Conservation (phyloP, 2,113 vertebrate genomes). For the Solea senegalensis region DNA sequence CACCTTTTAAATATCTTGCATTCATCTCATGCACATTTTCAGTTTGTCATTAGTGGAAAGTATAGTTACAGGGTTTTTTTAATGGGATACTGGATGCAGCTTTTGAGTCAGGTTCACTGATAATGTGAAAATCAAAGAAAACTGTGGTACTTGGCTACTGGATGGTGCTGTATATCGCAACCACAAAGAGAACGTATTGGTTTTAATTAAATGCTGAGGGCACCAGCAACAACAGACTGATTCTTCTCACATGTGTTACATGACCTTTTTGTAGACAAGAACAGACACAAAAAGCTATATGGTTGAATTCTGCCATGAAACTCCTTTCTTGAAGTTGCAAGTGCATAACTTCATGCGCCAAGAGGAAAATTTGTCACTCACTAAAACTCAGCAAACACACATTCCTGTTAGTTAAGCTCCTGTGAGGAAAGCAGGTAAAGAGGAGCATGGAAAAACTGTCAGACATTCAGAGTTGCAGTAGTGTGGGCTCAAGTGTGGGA, state of each 20-base stretch:
- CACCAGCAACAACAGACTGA: not conserved
- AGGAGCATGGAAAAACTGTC: slow-evolving; percentile 54
- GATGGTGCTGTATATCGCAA: slow-evolving; percentile 17
- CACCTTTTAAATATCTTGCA: not conserved
- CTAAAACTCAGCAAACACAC: slow-evolving; percentile 50
- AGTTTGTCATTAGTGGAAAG: not conserved
- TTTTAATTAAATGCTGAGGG: not conserved
- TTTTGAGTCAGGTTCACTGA: not conserved
- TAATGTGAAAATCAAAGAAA: not conserved
- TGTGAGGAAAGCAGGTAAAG: slow-evolving; percentile 55
- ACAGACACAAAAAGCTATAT: not conserved
- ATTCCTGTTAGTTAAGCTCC: slow-evolving; percentile 70
- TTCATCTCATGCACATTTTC: slow-evolving; percentile 44
- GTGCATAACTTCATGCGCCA: slow-evolving; percentile 49
- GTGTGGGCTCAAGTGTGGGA: slow-evolving; percentile 33
- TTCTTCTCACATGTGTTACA: not conserved
- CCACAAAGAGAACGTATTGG: not conserved
- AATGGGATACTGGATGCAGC: not conserved
- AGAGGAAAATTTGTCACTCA: slow-evolving; percentile 42
- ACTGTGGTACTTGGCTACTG: slow-evolving; percentile 12
- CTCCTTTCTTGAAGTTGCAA: not conserved
- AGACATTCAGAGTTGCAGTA: slow-evolving; percentile 51
- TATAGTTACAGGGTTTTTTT: not conserved
- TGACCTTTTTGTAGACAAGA: not conserved
- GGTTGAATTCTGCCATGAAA: not conserved